A percentile compares a stretch with the other conserved stretches of the same genome.
phyloP scores from a whole-genome alignment of 2,888 invertebrate genomes.

The Melanchra persicariae region DNA sequence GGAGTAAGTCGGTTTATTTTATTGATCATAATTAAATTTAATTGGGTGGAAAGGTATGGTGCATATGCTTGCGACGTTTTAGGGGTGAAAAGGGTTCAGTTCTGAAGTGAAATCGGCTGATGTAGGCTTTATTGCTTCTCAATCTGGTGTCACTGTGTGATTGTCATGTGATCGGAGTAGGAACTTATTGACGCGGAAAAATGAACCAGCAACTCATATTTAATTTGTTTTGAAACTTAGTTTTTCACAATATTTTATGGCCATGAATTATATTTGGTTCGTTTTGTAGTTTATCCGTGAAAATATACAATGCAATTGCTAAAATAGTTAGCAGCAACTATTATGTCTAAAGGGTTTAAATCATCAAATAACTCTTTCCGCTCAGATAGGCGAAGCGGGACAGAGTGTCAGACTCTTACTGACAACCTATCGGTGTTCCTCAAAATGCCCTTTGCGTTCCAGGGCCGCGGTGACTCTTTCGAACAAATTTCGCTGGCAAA shows the following conservation, averaged over 20 bases:
- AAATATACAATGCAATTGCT: too few species aligned
- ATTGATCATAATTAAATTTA: conserved; percentile 37
- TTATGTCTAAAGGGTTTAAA: too few species aligned
- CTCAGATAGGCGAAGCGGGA: too few species aligned
- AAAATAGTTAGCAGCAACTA: too few species aligned
- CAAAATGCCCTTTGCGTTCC: too few species aligned
- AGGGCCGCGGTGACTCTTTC: too few species aligned
- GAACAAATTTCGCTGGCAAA: too few species aligned
- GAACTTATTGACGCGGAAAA: background rate
- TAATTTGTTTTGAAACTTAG: conserved; percentile 11
- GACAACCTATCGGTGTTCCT: too few species aligned
- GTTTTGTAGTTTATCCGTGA: background rate
- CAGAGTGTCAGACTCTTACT: too few species aligned
- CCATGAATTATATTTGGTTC: background rate
- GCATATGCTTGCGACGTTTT: background rate
- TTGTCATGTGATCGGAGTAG: background rate
- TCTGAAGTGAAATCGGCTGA: background rate
- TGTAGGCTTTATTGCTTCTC: background rate
- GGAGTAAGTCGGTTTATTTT: conserved; percentile 25
- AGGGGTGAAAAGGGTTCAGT: background rate
- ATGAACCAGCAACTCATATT: background rate
- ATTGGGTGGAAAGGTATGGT: conserved; percentile 33
- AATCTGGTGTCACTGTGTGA: background rate
- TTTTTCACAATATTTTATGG: conserved; percentile 11
- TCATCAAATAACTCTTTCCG: too few species aligned